Evolutionary conservation across 2,797 vertebrate species (phyloP), one percentile per base, ranked within the genome.

Genomic region (Pangasius mekongensis): DNA sequence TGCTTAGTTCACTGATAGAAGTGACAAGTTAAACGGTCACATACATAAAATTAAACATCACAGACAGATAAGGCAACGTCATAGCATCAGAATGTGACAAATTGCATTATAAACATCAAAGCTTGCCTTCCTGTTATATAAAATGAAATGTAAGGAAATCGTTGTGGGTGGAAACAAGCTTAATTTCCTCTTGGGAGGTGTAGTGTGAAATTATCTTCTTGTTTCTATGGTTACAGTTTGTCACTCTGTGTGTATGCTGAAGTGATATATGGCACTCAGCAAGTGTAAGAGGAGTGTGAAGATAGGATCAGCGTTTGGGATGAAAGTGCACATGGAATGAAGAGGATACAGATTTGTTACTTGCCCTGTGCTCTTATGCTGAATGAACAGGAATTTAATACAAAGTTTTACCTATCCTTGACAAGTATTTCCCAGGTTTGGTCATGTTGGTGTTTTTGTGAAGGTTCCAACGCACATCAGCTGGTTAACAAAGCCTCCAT

Each of bases 141-240:
- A 88, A 84, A 84, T 71, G 39, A 73, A 36, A 47, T 76, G 84
- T 33, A 60, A 88, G 58, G 82, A 83, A 62, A 36, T 69, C 36
- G 80, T 84, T 90, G 84, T 39, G 77, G 84, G 87, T 86, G 89
- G 90, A 91, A 87, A 67, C 16, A 39, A 64, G 24, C 91, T 92
- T 94, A 93, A 94, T 93, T 94, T 91, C 94, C 92, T 92, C 89
- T 90, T 89, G 88, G 85, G 84, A 91, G 89, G 85, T 91, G 90
- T 92, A 64, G 90, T 93, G 93, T 94, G 90, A 93, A 93, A 94
- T 91, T 74, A 27, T 33, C 85, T 7, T 83, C 39, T 76, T 39
- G 66, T 71, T 87, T 86, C n/a, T 69, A 74, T 86, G n/a, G 67
- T 71, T 73, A 71, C 58, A 60, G 74, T 78, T 83, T 69, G 77